Conservation (phyloP, 1,140 invertebrate genomes). For the Vanessa tameamea region DNA sequence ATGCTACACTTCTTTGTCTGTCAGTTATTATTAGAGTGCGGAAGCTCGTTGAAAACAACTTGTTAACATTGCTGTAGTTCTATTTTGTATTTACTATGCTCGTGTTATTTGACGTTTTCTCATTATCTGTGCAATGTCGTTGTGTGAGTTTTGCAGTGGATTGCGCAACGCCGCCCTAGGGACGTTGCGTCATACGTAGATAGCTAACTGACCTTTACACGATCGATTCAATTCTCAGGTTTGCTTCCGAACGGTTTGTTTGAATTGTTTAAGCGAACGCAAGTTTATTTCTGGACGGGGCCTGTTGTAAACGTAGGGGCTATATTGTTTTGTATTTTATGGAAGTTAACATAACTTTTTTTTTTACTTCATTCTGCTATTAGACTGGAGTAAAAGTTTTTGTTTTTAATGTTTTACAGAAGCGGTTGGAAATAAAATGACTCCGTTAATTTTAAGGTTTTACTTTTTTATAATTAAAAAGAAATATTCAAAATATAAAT, state of each 20-base stretch:
- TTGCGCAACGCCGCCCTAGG: conserved; percentile 70
- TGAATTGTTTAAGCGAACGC: conserved; percentile 12
- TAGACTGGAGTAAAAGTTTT: not conserved
- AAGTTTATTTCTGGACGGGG: conserved; percentile 9
- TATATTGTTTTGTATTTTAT: not conserved
- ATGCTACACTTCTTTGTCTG: conserved; percentile 56
- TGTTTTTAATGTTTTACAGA: not conserved
- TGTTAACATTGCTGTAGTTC: conserved; percentile 15
- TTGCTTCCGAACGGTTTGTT: conserved; percentile 32
- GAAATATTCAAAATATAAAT: not conserved
- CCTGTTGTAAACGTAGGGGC: not conserved
- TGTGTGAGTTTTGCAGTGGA: conserved; percentile 53
- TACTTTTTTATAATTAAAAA: no score
- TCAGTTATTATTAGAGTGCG: conserved; percentile 37
- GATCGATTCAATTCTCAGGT: conserved; percentile 59
- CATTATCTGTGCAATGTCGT: conserved; percentile 37
- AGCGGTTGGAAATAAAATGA: not conserved
- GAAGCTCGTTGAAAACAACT: conserved; percentile 30
- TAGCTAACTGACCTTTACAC: conserved; percentile 71
- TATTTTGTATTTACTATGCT: conserved; percentile 19
- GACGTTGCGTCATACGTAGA: conserved; percentile 69
- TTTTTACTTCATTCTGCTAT: not conserved
- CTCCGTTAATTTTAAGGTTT: no score
- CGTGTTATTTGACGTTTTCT: conserved; percentile 32
- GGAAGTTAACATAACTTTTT: conserved; percentile 5